These are phyloP conservation scores for Gastracanthus pulcherrimus DNA, from an alignment of 2,888 invertebrate genomes.

Conservation along the genomic window DNA sequence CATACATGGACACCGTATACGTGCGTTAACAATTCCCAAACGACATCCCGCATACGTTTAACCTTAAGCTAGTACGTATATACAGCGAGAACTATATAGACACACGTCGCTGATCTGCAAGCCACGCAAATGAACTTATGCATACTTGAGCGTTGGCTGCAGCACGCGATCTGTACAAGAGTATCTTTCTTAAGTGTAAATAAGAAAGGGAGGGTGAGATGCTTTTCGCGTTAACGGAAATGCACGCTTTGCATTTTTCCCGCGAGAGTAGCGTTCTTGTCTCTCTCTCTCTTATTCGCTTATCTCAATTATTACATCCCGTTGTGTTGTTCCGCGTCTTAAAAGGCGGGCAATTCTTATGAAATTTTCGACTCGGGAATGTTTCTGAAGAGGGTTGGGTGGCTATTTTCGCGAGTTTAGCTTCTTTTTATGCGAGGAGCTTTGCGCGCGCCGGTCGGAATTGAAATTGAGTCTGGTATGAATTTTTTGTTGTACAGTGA, in stretches of 20 bases:
- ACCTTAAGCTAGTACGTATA: neutral
- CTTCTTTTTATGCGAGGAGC: neutral
- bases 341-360: neutral
- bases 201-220: neutral
- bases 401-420: neutral
- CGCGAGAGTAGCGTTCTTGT: too few species aligned
- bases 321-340: neutral
- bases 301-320: constrained; percentile 47
- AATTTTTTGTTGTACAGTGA: neutral
- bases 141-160: constrained; percentile 1
- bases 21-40: constrained; percentile 26
- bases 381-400: neutral
- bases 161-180: neutral
- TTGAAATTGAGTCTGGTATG: neutral
- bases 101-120: neutral
- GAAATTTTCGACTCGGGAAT: constrained; percentile 6
- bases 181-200: constrained; percentile 41
- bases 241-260: constrained; percentile 11
- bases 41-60: constrained; percentile 1
- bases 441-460: neutral
- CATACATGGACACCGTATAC: neutral
- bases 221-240: neutral
- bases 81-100: too few species aligned
- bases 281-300: neutral
- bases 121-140: constrained; percentile 18